These are phyloP conservation scores for Poecilobothrus nobilitatus DNA, from an alignment of 2,888 invertebrate genomes.

Conservation along the genomic window DNA sequence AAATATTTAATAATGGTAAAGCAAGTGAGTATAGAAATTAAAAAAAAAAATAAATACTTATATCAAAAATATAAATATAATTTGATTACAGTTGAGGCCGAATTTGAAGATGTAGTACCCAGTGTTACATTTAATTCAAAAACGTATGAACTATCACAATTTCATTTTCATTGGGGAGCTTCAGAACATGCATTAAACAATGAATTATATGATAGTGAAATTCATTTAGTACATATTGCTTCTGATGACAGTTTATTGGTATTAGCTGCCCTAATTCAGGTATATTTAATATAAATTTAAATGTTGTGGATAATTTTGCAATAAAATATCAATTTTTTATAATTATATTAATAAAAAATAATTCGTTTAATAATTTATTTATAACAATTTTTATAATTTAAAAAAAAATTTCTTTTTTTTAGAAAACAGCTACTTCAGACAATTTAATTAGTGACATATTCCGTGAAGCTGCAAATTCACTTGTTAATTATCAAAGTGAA, in stretches of 20 bases:
- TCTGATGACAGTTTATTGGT: background rate
- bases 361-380: too few species aligned
- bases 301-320: too few species aligned
- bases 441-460: background rate
- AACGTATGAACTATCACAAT: conserved; percentile 54
- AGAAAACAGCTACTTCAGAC: background rate
- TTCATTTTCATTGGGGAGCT: conserved; percentile 65
- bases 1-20: background rate
- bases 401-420: background rate
- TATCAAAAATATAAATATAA: background rate
- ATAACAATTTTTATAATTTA: too few species aligned
- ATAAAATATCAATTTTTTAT: too few species aligned
- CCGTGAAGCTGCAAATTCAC: background rate
- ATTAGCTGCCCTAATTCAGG: background rate
- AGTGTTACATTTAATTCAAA: background rate
- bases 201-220: conserved; percentile 59
- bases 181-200: conserved; percentile 64
- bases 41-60: too few species aligned
- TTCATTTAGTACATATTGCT: conserved; percentile 65
- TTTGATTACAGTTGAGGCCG: background rate
- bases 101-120: background rate
- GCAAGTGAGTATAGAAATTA: background rate
- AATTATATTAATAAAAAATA: too few species aligned
- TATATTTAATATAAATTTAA: too few species aligned
- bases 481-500: background rate